A percentile compares a stretch with the other conserved stretches of the same genome.
Conservation (phyloP, 2,797 vertebrate species). For the Craterocephalus amniculus region DNA sequence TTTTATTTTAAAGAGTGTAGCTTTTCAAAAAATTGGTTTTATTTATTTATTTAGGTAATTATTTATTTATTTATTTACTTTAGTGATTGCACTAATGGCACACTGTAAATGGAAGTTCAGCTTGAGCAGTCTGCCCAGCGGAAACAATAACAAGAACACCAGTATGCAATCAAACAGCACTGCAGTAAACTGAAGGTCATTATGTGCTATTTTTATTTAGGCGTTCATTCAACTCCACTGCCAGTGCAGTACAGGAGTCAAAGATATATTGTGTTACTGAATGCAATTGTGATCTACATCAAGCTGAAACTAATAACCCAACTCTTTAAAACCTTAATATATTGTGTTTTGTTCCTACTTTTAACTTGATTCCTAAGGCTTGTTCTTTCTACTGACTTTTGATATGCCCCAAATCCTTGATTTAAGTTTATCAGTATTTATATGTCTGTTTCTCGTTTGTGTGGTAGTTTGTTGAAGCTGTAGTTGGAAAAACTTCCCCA, state of each 20-base stretch:
- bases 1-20: background rate
- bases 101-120: background rate
- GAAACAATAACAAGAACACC: conserved; percentile 15
- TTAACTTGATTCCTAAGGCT: too few species aligned
- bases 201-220: conserved; percentile 20
- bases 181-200: conserved; percentile 31
- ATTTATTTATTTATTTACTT: too few species aligned
- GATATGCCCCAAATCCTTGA: background rate
- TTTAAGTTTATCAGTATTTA: background rate
- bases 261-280: background rate
- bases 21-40: too few species aligned
- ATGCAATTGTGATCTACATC: background rate
- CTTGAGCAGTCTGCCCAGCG: conserved; percentile 2
- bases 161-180: conserved; percentile 16
- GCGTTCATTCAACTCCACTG: conserved; percentile 16
- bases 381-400: too few species aligned
- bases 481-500: background rate
- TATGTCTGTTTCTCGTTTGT: too few species aligned
- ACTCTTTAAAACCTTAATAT: background rate
- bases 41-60: too few species aligned
- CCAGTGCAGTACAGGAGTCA: background rate
- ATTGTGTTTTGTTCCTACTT: background rate
- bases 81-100: conserved; percentile 2
- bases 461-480: background rate
- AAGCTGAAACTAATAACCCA: background rate